Conservation (phyloP, 2,113 vertebrate genomes). For the Malurus elegans region DNA sequence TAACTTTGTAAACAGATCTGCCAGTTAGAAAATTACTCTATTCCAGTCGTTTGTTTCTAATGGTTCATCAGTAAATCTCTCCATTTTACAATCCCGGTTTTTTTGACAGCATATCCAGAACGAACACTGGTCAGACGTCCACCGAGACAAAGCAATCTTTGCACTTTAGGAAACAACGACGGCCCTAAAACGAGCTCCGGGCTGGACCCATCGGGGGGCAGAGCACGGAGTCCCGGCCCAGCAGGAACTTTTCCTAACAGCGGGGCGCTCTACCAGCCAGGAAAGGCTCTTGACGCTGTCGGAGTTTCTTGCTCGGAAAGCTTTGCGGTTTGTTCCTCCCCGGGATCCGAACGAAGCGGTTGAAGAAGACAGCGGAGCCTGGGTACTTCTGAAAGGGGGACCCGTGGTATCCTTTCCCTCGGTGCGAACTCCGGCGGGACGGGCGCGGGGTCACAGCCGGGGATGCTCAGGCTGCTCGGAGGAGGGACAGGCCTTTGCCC, state of each 20-base stretch:
- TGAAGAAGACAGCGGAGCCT: background rate
- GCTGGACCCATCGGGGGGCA: background rate
- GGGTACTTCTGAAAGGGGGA: background rate
- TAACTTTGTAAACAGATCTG: background rate
- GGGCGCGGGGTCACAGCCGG: background rate
- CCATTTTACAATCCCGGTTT: background rate
- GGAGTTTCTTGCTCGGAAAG: background rate
- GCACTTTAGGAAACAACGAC: background rate
- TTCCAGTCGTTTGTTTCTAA: background rate
- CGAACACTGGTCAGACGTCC: background rate
- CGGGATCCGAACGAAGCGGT: background rate
- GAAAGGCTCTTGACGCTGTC: accelerated
- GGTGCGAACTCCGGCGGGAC: background rate
- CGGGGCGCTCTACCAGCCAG: background rate
- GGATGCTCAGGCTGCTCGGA: accelerated
- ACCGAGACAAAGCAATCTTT: background rate
- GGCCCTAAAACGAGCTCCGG: background rate
- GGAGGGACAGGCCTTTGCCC: background rate
- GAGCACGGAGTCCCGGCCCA: background rate
- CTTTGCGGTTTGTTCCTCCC: background rate
- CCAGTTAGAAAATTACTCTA: background rate
- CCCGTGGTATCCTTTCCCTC: background rate
- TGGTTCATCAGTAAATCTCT: background rate
- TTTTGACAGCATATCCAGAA: background rate
- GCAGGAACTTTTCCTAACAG: background rate